Evolutionary conservation across 2,888 invertebrate species (phyloP).

Genomic region (Macropis europaea): DNA sequence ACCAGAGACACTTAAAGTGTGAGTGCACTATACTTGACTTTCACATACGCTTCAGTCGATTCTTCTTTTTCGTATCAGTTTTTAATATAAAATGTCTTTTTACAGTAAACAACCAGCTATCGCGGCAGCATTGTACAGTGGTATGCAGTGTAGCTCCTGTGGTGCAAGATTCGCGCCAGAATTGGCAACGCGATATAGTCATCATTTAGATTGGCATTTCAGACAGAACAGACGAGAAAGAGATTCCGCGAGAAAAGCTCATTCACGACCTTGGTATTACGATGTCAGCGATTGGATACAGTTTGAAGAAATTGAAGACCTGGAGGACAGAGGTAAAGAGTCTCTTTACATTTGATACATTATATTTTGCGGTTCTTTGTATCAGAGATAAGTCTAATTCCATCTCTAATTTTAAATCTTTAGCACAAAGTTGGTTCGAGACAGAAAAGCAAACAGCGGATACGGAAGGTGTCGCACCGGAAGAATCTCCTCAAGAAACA

Average conservation of each 20-base stretch:
- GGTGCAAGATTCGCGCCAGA: conserved; percentile 96
- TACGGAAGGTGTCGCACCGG: conserved; percentile 81
- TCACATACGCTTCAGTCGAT: not conserved
- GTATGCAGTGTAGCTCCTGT: conserved; percentile 98
- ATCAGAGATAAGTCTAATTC: not conserved
- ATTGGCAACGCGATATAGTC: conserved; percentile 93
- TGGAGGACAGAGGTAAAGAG: conserved; percentile 89
- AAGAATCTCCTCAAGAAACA: conserved; percentile 83
- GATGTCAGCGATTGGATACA: conserved; percentile 95
- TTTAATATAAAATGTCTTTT: conserved; percentile 16
- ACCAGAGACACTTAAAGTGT: conserved; percentile 88
- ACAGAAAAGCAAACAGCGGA: conserved; percentile 84
- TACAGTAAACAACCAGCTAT: conserved; percentile 87
- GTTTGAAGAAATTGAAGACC: conserved; percentile 95
- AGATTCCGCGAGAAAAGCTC: conserved; percentile 91
- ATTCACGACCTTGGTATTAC: conserved; percentile 94
- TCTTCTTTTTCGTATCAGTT: conserved; percentile 3
- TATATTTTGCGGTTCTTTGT: not conserved
- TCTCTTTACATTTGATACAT: conserved; percentile 2
- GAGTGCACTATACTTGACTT: conserved; percentile 76
- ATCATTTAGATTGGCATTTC: conserved; percentile 99
- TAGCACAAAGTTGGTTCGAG: conserved; percentile 94
- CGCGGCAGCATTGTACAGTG: conserved; percentile 88
- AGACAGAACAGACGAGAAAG: conserved; percentile 94
- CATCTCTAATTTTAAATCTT: not conserved